phyloP scores from a whole-genome alignment of 2,888 invertebrate species.

The Melanophora roralis region DNA sequence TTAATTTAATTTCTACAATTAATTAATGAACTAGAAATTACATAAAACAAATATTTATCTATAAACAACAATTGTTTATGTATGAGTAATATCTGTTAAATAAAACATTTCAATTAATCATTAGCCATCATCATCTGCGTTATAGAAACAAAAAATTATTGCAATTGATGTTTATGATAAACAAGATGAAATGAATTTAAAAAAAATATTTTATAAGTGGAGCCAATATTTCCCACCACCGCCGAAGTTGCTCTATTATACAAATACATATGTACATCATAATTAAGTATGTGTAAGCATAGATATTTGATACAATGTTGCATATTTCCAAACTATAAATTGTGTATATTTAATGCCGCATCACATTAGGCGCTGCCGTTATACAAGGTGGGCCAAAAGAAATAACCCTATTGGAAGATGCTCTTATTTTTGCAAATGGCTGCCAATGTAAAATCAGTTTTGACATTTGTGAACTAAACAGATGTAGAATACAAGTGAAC shows the following conservation, averaged over 20 bases:
- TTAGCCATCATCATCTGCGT: constrained; percentile 23
- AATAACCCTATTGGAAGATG: too few species aligned
- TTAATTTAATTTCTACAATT: constrained; percentile 61
- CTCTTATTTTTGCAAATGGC: too few species aligned
- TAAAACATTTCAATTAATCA: constrained; percentile 59
- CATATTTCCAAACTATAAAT: constrained; percentile 22
- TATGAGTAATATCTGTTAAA: constrained; percentile 23
- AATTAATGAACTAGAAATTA: constrained; percentile 53
- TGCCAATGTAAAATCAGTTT: too few species aligned
- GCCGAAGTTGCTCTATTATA: constrained; percentile 2
- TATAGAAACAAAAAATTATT: constrained; percentile 42
- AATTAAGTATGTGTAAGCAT: background rate
- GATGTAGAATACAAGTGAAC: too few species aligned
- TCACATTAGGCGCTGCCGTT: too few species aligned
- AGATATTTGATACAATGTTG: constrained; percentile 32
- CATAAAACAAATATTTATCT: constrained; percentile 66
- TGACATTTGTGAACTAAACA: too few species aligned
- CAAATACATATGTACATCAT: too few species aligned
- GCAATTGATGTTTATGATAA: constrained; percentile 49
- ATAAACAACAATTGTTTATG: constrained; percentile 45
- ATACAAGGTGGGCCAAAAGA: too few species aligned
- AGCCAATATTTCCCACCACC: constrained; percentile 33
- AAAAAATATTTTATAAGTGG: constrained; percentile 12
- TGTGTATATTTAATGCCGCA: too few species aligned
- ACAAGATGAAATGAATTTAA: constrained; percentile 13